Conservation (phyloP, 2,113 vertebrate species). For the Equus quagga region DNA sequence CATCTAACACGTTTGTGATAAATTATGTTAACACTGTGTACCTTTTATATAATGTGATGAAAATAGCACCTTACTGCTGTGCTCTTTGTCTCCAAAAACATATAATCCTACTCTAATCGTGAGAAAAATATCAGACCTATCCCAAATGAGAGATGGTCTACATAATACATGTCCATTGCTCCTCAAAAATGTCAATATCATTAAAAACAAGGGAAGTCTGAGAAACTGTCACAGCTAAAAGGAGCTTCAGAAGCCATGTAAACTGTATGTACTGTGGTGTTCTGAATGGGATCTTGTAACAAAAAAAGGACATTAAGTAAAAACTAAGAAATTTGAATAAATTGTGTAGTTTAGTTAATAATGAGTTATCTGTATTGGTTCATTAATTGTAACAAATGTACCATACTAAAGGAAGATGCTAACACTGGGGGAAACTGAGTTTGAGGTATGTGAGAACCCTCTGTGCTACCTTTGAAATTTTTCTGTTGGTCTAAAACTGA, state of each 20-base stretch:
- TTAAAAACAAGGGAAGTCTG: not conserved
- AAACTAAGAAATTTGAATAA: not conserved
- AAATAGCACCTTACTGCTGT: not conserved
- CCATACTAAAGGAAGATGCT: not conserved
- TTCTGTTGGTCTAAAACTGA: not conserved
- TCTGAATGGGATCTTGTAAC: not conserved
- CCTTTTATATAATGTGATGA: not conserved
- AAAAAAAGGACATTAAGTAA: not conserved
- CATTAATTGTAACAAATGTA: not conserved
- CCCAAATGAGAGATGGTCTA: fast-evolving
- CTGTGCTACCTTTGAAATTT: not conserved
- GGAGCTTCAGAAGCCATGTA: not conserved
- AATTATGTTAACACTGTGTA: not conserved
- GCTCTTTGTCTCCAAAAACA: not conserved
- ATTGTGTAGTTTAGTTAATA: not conserved
- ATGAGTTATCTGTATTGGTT: not conserved
- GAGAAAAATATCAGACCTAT: not conserved
- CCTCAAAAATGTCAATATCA: not conserved
- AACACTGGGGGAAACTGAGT: not conserved
- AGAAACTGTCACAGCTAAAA: not conserved
- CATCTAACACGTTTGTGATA: not conserved
- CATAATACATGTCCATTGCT: too few relatives aligned
- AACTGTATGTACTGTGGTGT: not conserved
- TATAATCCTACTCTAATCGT: not conserved
- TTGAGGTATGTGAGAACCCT: not conserved